These are phyloP conservation scores for Synergus itoensis DNA, from an alignment of 2,888 invertebrate genomes.

Conservation along the genomic window DNA sequence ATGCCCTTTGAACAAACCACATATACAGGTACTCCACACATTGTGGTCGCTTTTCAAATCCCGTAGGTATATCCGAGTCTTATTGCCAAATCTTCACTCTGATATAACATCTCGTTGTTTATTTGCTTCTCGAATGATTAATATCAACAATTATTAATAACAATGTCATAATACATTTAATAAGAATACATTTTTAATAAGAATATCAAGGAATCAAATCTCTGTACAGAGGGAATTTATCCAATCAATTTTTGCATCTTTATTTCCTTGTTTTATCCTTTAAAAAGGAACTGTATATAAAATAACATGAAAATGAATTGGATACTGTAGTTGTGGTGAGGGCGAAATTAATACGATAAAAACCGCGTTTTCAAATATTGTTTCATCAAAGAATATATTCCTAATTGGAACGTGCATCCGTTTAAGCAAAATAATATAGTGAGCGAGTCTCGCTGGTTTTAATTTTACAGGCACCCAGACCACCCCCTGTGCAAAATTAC, in stretches of 20 bases:
- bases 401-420: constrained; percentile 27
- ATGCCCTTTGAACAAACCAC: constrained; percentile 42
- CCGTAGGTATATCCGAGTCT: neutral
- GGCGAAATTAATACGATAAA: neutral
- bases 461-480: constrained; percentile 10
- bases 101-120: neutral
- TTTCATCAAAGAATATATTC: constrained; percentile 31
- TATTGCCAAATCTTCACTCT: constrained; percentile 21
- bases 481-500: constrained; percentile 27
- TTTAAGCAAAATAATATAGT: constrained; percentile 34
- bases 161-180: too few species aligned
- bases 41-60: constrained; percentile 38
- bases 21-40: constrained; percentile 27
- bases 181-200: too few species aligned
- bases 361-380: neutral
- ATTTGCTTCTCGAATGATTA: neutral
- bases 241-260: too few species aligned
- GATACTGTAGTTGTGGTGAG: neutral
- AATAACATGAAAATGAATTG: neutral
- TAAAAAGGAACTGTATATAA: neutral
- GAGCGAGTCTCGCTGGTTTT: constrained; percentile 24
- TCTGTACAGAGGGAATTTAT: too few species aligned
- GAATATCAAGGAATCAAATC: too few species aligned
- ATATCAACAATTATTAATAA: too few species aligned
- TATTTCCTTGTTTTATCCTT: too few species aligned